These are phyloP conservation scores for Xestobium rufovillosum DNA, from an alignment of 2,888 invertebrate species.

Conservation along the genomic window DNA sequence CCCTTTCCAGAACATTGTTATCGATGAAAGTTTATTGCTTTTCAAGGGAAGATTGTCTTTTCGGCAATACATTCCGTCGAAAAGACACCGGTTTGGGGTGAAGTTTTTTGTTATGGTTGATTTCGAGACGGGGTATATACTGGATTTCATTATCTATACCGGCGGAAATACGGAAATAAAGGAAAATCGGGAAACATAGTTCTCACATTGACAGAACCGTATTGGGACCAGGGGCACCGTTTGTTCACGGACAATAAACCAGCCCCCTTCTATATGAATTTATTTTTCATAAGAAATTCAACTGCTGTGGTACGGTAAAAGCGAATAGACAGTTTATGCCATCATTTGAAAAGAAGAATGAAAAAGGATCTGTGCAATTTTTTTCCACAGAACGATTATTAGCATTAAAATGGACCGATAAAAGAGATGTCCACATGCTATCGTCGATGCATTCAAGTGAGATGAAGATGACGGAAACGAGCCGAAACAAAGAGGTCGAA, in stretches of 20 bases:
- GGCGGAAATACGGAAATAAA: slow-evolving; percentile 10
- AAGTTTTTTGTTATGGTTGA: slow-evolving; percentile 8
- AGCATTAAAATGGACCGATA: slow-evolving; percentile 31
- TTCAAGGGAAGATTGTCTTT: slow-evolving; percentile 15
- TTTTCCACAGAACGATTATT: slow-evolving; percentile 18
- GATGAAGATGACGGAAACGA: slow-evolving; percentile 18
- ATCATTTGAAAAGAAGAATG: slow-evolving; percentile 10
- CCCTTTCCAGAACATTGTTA: slow-evolving; percentile 16
- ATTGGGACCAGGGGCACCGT: slow-evolving; percentile 8
- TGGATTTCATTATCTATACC: slow-evolving; percentile 12
- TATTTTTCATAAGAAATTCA: slow-evolving; percentile 13
- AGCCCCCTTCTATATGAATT: slow-evolving; percentile 13
- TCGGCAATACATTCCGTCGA: slow-evolving; percentile 16
- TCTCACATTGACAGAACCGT: slow-evolving; percentile 9
- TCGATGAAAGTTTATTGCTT: slow-evolving; percentile 11
- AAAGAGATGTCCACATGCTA: slow-evolving; percentile 25
- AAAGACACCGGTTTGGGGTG: slow-evolving; percentile 10
- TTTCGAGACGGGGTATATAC: slow-evolving; percentile 10
- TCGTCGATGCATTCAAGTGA: slow-evolving; percentile 15
- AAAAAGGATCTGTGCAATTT: too few relatives aligned
- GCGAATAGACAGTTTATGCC: slow-evolving; percentile 15
- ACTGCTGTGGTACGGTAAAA: slow-evolving; percentile 17
- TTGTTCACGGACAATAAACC: slow-evolving; percentile 15
- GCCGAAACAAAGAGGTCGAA: slow-evolving; percentile 15
- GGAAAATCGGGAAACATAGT: slow-evolving; percentile 7